Conservation (phyloP, 2,888 invertebrate genomes). For the Tyria jacobaeae region DNA sequence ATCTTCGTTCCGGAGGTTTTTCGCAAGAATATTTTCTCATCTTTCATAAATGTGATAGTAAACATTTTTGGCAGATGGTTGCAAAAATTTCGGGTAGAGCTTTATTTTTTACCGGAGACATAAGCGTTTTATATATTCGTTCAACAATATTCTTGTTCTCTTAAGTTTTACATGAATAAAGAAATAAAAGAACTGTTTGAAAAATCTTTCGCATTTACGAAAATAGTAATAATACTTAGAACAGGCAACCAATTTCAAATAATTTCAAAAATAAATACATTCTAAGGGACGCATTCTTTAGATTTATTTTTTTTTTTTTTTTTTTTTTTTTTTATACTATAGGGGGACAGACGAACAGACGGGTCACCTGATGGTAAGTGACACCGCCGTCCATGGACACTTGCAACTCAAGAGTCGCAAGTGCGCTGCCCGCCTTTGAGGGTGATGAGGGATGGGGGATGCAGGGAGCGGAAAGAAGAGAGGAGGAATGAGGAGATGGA, state of each 20-base stretch:
- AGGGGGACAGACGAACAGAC: no score
- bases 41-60: slow-evolving; percentile 41
- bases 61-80: slow-evolving; percentile 48
- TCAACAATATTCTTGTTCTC: neutral
- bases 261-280: neutral
- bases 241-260: neutral
- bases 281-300: no score
- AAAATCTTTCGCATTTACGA: neutral
- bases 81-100: slow-evolving; percentile 19
- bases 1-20: slow-evolving; percentile 17
- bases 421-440: no score
- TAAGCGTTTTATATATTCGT: slow-evolving; percentile 1
- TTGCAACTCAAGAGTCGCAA: no score
- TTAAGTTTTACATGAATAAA: neutral
- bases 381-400: no score
- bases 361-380: no score
- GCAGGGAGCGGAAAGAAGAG: no score
- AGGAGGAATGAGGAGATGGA: no score
- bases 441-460: no score
- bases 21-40: slow-evolving; percentile 36
- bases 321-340: no score
- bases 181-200: neutral
- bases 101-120: neutral
- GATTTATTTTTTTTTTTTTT: no score
- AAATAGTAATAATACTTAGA: neutral